A percentile compares a stretch with the other conserved stretches of the same genome.
phyloP scores from a whole-genome alignment of 2,113 vertebrate species.

The Sylvilagus bachmani region DNA sequence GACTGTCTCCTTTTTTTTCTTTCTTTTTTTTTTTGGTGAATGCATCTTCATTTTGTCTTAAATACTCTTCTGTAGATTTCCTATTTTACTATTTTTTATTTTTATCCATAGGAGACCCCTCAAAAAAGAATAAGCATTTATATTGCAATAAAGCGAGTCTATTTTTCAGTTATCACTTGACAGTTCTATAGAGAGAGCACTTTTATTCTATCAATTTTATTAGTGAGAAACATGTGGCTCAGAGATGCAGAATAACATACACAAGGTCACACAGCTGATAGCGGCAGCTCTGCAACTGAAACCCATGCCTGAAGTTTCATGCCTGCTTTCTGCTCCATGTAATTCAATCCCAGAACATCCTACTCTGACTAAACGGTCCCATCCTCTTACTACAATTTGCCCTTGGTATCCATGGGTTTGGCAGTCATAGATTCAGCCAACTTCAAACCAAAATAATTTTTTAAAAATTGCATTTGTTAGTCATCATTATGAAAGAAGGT shows the following conservation, averaged over 20 bases:
- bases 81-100: not conserved
- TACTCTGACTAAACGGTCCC: not conserved
- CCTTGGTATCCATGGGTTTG: too few relatives aligned
- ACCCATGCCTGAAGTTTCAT: not conserved
- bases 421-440: too few relatives aligned
- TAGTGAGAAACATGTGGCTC: constrained; percentile 24
- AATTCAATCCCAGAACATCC: not conserved
- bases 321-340: not conserved
- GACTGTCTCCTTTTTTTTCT: not conserved
- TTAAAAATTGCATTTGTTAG: too few relatives aligned
- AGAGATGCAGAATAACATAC: not conserved
- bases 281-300: not conserved
- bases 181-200: not conserved
- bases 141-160: constrained; percentile 19
- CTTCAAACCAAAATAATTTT: too few relatives aligned
- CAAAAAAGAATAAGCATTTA: not conserved
- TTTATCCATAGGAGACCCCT: not conserved
- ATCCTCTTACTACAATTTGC: not conserved
- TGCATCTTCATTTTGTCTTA: not conserved
- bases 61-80: not conserved
- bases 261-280: not conserved
- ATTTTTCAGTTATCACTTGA: not conserved
- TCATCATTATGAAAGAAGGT: too few relatives aligned
- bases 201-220: not conserved
- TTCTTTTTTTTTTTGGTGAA: constrained; percentile 32